A percentile compares a stretch with the other conserved stretches of the same genome.
Evolutionary conservation across 1,140 invertebrate genomes (phyloP).

Genomic region (Pinna nobilis): DNA sequence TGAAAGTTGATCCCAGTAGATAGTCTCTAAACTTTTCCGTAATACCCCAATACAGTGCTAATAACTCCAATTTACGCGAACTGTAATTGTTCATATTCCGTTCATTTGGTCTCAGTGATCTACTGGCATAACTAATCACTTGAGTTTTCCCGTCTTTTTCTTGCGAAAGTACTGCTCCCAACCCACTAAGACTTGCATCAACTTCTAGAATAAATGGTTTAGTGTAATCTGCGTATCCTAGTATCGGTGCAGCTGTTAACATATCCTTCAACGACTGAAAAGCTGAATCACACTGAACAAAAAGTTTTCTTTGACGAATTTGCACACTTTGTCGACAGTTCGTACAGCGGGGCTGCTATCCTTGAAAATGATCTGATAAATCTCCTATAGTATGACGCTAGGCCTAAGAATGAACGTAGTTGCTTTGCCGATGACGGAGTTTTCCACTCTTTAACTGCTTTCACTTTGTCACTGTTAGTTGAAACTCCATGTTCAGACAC

Average conservation of each 20-base stretch:
- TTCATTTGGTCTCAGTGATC: constrained; percentile 16
- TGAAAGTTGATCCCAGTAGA: constrained; percentile 35
- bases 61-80: constrained; percentile 23
- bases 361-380: constrained; percentile 2
- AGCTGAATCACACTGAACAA: constrained; percentile 23
- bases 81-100: constrained; percentile 18
- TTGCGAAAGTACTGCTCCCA: constrained; percentile 56
- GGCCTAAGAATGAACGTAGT: constrained; percentile 16
- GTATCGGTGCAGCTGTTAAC: constrained; percentile 31
- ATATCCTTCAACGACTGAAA: constrained; percentile 35
- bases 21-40: constrained; percentile 47
- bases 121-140: constrained; percentile 33
- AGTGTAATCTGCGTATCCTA: constrained; percentile 45
- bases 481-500: constrained; percentile 50
- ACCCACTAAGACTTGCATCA: constrained; percentile 45
- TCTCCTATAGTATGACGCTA: constrained; percentile 12
- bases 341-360: constrained; percentile 2
- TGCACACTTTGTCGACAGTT: background rate
- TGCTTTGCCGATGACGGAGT: constrained; percentile 1
- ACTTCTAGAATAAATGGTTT: constrained; percentile 45
- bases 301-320: constrained; percentile 13
- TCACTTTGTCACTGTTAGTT: constrained; percentile 52
- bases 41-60: constrained; percentile 36
- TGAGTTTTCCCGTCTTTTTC: constrained; percentile 19
- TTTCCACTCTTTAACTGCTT: background rate